These are phyloP conservation scores for Acrossocheilus fasciatus DNA, from an alignment of 2,797 vertebrate species.

Conservation along the genomic window DNA sequence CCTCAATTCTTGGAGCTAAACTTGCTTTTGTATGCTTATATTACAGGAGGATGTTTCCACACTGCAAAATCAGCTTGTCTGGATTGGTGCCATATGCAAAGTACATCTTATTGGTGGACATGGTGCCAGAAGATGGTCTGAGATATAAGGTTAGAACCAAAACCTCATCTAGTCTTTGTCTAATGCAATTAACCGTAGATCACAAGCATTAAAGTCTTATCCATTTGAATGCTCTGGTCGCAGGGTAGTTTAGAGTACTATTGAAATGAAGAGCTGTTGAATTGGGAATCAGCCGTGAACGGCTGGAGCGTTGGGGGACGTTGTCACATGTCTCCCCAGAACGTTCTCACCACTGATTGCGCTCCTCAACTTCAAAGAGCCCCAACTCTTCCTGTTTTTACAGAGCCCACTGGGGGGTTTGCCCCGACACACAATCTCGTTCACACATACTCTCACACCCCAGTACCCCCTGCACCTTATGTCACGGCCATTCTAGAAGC, in stretches of 20 bases:
- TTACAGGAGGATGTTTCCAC: constrained; percentile 92
- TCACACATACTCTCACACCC: constrained; percentile 46
- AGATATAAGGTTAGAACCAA: constrained; percentile 86
- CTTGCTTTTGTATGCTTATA: constrained; percentile 23
- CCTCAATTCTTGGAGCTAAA: not conserved
- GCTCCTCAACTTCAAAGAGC: constrained; percentile 76
- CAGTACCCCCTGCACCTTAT: constrained; percentile 34
- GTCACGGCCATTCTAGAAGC: not conserved
- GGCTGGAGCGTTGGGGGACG: constrained; percentile 40
- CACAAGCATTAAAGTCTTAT: constrained; percentile 1
- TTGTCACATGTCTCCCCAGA: constrained; percentile 59
- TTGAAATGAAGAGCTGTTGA: constrained; percentile 21
- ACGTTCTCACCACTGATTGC: constrained; percentile 67
- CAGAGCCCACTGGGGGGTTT: constrained; percentile 77
- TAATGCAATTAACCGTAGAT: not conserved
- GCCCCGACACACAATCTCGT: constrained; percentile 44
- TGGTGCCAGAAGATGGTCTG: constrained; percentile 89
- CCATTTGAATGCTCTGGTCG: constrained; percentile 1
- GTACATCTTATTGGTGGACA: constrained; percentile 92
- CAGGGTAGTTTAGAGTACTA: not conserved
- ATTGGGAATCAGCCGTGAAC: constrained; percentile 43
- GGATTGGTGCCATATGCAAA: constrained; percentile 89
- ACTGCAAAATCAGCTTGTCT: constrained; percentile 88
- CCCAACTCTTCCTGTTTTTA: constrained; percentile 85
- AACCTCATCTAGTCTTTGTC: not conserved